Evolutionary conservation across 2,888 invertebrate species (phyloP), one percentile per base, ranked within the genome.

Genomic region (Hydrotaea diabolus): DNA sequence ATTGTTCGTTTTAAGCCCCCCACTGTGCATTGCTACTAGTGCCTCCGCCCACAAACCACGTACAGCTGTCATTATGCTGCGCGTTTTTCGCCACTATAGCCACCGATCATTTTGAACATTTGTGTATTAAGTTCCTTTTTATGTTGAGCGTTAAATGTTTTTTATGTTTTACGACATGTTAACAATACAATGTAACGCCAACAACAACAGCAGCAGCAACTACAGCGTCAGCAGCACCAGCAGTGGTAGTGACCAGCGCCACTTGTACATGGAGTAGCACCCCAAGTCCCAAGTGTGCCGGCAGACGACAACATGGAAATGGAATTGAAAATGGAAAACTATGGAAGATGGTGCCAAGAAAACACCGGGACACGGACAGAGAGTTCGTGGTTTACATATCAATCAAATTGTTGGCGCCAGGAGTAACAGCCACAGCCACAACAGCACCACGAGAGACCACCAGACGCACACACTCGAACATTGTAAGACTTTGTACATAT

Each of bases 351-450:
- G 62, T 17, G 62, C n/a, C 62, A 15, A 62, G 17, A 26, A 31
- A 59, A 13, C 31, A 17, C 62, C 36, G 49, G 49, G 49, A 15
- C 62, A 36, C 23, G 26, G 15, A 59, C 43, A 19, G 31, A 11
- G 36, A 75, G 75, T 75, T 80, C 80, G 71, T 80, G 80, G 76
- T 71, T 71, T 71, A 80, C 80, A 76, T 81, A 72, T 76, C 73
- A 81, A 81, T 81, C 81, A 81, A 77, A 73, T 57, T 43, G 59
- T 77, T 81, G 81, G 81, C 81, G 81, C 81, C 81, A 77, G 77
- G 66, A 81, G 75, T 57, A 75, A 59, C 26, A 59, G 26, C 23
- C 23, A 59, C 15, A 59, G n/a, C 59, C 5, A 26, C 19, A 23
- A 59, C 23, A 59, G 15, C 26, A 26, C 7, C 26, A 59, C n/a